Evolutionary conservation across 2,888 invertebrate species (phyloP), one percentile per base, ranked within the genome.

Genomic region (Rotaria socialis): DNA sequence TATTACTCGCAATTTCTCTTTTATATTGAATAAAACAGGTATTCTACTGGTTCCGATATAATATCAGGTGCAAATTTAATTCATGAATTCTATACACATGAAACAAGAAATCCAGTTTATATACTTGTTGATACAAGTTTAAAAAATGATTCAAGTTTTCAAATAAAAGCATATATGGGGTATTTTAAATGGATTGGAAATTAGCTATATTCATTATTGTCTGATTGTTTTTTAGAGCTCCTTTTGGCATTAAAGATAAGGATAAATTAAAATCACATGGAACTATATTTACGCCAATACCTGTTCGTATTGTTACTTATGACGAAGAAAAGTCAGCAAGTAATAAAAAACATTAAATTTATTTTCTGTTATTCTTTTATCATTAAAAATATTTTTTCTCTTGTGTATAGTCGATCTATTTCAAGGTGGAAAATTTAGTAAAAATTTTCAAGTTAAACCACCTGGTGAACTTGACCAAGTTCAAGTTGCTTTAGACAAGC

Each of bases 21-120:
- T 43, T 43, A 10, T 47, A 52, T 74, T 55, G 41, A 84, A 55
- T 8, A 24, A 35, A 1, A 5, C 88, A 92, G 92, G 92, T 93
- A 92, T 95, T 97, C 97, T 1, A 99, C 98, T 0, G 97, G 97
- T 86, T 94, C 95, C 89, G 97, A 98, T 92, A 96, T 99, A 75
- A 96, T 97, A 0, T 96, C 96, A 90, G 96, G 97, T 92, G 97
- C 97, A 86, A 95, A 96, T 0, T 95, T 97, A 86, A 97, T 97
- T 90, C 97, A 97, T 90, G 97, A 97, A 91, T 97, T 97, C 92
- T 97, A 97, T 91, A 94, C 96, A 22, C 94, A 96, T 88, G 96
- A 97, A 92, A 96, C 96, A 91, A 95, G 95, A 89, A 95, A 95
- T 91, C 97, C 97, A 0, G 94, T 99, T 80, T 97, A 98, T 91